Evolutionary conservation across 2,113 vertebrate genomes (phyloP).

Genomic region (Heptranchias perlo): DNA sequence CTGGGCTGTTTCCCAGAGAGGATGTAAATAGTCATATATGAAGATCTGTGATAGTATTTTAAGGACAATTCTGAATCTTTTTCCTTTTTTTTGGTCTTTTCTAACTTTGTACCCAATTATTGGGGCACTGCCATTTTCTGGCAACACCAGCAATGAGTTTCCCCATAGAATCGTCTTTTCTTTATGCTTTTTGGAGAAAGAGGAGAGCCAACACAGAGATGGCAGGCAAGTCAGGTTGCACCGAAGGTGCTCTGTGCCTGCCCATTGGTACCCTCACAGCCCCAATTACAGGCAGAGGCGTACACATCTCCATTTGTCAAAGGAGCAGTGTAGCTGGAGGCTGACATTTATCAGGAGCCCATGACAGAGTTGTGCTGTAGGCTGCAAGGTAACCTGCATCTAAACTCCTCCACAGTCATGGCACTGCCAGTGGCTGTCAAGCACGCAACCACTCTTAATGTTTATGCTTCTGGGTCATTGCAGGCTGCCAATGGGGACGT

Average conservation of each 20-base stretch:
- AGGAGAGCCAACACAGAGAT: neutral
- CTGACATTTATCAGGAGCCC: neutral
- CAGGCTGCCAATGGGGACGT: neutral
- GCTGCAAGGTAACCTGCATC: neutral
- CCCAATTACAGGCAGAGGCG: neutral
- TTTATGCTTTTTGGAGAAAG: neutral
- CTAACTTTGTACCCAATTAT: neutral
- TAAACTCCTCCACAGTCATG: neutral
- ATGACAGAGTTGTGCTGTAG: neutral
- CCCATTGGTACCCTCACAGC: neutral
- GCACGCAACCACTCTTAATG: neutral
- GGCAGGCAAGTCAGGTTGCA: neutral
- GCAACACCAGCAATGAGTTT: neutral
- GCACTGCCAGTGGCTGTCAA: neutral
- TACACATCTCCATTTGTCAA: neutral
- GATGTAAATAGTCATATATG: neutral
- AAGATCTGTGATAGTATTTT: neutral
- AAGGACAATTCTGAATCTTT: neutral
- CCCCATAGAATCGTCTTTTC: neutral
- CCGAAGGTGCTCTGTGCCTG: neutral
- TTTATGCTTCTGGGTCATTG: neutral
- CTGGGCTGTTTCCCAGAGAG: neutral
- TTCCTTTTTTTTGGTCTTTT: neutral
- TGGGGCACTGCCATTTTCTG: neutral
- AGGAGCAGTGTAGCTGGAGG: neutral